Evolutionary conservation across 2,113 vertebrate genomes (phyloP).

Genomic region (Bubalus kerabau): DNA sequence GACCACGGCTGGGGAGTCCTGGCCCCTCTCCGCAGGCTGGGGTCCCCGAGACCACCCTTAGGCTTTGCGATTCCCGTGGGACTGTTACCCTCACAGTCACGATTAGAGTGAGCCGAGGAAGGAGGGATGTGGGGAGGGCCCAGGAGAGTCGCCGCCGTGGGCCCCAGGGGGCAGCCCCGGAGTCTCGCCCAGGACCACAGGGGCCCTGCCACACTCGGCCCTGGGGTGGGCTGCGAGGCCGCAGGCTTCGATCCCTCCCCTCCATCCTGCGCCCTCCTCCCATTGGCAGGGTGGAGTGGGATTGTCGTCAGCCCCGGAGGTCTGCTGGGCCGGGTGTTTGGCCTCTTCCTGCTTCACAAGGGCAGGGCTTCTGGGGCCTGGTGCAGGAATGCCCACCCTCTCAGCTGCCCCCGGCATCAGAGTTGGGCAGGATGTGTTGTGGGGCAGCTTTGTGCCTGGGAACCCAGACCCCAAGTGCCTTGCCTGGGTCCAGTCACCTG

Average conservation of each 20-base stretch:
- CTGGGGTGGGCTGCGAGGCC: accelerated
- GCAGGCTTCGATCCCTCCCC: too few species aligned
- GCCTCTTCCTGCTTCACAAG: not conserved
- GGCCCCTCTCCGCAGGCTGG: not conserved
- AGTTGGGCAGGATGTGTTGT: not conserved
- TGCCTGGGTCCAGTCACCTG: not conserved
- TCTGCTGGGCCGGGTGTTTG: not conserved
- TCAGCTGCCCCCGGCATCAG: accelerated
- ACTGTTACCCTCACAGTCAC: not conserved
- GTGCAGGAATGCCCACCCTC: not conserved
- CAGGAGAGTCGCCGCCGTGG: accelerated
- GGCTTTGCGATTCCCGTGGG: not conserved
- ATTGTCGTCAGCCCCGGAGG: not conserved
- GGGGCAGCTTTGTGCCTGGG: not conserved
- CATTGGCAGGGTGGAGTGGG: not conserved
- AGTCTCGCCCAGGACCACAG: accelerated
- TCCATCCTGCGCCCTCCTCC: not conserved
- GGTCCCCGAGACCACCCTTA: not conserved
- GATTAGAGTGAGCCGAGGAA: accelerated
- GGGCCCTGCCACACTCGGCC: accelerated
- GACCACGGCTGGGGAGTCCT: too few species aligned
- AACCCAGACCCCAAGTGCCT: not conserved
- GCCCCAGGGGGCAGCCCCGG: accelerated
- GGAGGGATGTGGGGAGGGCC: not conserved
- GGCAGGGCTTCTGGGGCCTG: not conserved